Base-by-base conservation (phyloP, 1,140 invertebrate genomes). In the Oppia nitens region DNA sequence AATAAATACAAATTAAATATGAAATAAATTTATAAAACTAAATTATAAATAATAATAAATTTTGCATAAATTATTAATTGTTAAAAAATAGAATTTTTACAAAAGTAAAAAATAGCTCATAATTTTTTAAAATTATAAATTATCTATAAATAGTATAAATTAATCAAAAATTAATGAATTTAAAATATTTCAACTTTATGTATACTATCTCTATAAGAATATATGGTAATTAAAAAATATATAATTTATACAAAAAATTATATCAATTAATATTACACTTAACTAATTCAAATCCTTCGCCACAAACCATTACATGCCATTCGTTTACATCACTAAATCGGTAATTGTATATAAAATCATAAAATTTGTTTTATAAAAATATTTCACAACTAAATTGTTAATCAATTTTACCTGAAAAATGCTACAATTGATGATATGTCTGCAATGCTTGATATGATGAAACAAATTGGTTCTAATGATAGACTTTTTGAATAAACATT, bases 401-500 rank as follows among this genome's bases (percentile, higher is more conserved):
- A 32, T 45, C 51, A 60, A 53, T 26, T 24, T 40, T 57, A 50
- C 20, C 48, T 17, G 26, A 50, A 61, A 20, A 52, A 45, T 50
- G 47, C 6, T 52, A 47, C 23, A 62, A 56, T 50, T 60, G 53
- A 57, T 26, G 62, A 60, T 20, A 63, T 57, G 60, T 63, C 62
- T 2, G 62, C 47, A 53, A 63, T 63, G 6, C 53, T 25, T 21
- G 53, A 60, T 12, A 63, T 57, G 23, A 47, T 26, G 45, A 53
- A 61, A 24, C n/a, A 21, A 23, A 20, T 14, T 9, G 28, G 23
- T 17, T 53, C 20, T 3, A 29, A 12, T 12, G 6, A n/a, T 3
- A 50, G 9, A 55, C 40, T 2, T 12, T 50, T 32, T 1, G 20
- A 9, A 23, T 50, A n/a, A 27, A 27, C 28, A 32, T 27, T 24